These are phyloP conservation scores for Drosophila grimshawi DNA, from an alignment of 1,140 invertebrate species.

Conservation along the genomic window DNA sequence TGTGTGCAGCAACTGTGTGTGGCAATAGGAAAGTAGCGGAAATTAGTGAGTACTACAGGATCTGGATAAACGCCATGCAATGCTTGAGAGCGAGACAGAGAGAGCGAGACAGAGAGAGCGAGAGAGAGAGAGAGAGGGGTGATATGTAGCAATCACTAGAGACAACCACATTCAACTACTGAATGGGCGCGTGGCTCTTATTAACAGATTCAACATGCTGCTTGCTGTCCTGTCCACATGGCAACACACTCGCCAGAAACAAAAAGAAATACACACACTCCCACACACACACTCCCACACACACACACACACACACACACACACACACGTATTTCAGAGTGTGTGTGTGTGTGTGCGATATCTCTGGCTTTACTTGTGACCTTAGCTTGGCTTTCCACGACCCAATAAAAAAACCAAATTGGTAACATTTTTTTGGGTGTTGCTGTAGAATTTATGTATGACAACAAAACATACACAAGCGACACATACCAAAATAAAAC, in stretches of 20 bases:
- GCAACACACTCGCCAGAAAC: background rate
- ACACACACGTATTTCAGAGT: slow-evolving; percentile 13
- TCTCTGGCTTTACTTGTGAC: slow-evolving; percentile 25
- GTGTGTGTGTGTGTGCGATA: slow-evolving; percentile 15
- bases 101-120: no score
- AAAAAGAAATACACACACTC: slow-evolving; percentile 29
- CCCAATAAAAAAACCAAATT: slow-evolving; percentile 30
- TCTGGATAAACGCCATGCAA: background rate
- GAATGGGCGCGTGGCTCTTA: slow-evolving; percentile 66
- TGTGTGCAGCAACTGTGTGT: slow-evolving; percentile 19
- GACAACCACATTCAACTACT: slow-evolving; percentile 41
- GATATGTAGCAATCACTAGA: slow-evolving; percentile 11
- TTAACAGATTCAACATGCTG: slow-evolving; percentile 68
- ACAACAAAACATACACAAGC: slow-evolving; percentile 28
- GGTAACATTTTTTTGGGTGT: slow-evolving; percentile 43
- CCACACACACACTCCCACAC: slow-evolving; percentile 3
- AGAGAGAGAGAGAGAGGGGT: background rate
- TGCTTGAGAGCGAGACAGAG: background rate
- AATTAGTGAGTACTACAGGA: background rate
- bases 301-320: background rate
- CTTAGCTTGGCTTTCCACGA: slow-evolving; percentile 18
- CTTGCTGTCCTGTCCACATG: slow-evolving; percentile 19
- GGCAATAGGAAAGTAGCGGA: slow-evolving; percentile 1
- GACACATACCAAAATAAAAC: slow-evolving; percentile 19
- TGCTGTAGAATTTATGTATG: slow-evolving; percentile 54